These are phyloP conservation scores for Cheilosia grossa DNA, from an alignment of 2,888 invertebrate genomes.

Conservation along the genomic window DNA sequence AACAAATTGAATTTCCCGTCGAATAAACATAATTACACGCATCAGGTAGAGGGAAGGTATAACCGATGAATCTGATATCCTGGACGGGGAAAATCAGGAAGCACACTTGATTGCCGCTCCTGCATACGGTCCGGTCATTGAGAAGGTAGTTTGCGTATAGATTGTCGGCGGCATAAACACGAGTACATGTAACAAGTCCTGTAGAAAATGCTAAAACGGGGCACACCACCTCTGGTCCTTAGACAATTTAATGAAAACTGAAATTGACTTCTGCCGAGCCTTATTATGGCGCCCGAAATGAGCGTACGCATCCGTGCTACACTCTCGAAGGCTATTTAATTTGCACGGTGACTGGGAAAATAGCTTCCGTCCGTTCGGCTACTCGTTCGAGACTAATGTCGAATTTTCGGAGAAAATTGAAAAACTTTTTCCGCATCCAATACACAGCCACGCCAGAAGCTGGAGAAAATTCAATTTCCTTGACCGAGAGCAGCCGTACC, in stretches of 20 bases:
- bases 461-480: constrained; percentile 70
- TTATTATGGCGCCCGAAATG: constrained; percentile 53
- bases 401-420: constrained; percentile 51
- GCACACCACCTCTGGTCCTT: background rate
- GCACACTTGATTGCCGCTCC: constrained; percentile 60
- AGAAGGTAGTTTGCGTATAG: background rate
- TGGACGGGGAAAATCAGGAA: constrained; percentile 60
- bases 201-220: background rate
- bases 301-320: constrained; percentile 62
- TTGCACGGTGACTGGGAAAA: constrained; percentile 68
- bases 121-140: constrained; percentile 7
- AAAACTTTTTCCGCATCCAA: constrained; percentile 60
- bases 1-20: constrained; percentile 76
- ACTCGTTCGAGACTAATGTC: constrained; percentile 36
- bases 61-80: constrained; percentile 72
- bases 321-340: constrained; percentile 57
- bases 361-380: constrained; percentile 63
- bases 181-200: background rate
- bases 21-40: constrained; percentile 75
- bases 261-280: constrained; percentile 44
- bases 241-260: constrained; percentile 35
- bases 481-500: constrained; percentile 41
- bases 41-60: constrained; percentile 51
- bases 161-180: constrained; percentile 4
- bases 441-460: constrained; percentile 39